These are phyloP conservation scores for Drosophila fuyamai DNA, from an alignment of 1,140 invertebrate species.

Conservation along the genomic window DNA sequence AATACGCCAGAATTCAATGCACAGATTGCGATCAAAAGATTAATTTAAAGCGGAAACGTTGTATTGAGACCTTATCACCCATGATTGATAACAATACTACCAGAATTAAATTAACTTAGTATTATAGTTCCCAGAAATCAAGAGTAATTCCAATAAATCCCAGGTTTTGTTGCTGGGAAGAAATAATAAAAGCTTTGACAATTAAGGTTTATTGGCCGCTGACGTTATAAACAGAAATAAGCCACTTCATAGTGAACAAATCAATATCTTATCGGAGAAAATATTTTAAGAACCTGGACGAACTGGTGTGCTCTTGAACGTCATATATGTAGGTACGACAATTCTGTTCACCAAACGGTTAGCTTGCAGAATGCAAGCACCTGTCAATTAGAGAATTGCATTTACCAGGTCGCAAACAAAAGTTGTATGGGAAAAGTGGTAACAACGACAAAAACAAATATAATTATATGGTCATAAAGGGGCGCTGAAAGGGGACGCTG, in stretches of 20 bases:
- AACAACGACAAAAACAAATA: constrained; percentile 12
- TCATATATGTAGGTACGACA: not conserved
- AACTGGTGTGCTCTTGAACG: constrained; percentile 15
- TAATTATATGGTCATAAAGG: constrained; percentile 25
- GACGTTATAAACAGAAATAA: constrained; percentile 32
- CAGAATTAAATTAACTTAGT: constrained; percentile 1
- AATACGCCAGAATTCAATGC: not conserved
- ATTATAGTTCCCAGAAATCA: not conserved
- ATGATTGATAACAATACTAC: not conserved
- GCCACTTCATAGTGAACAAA: constrained; percentile 27
- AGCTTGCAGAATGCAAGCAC: not conserved
- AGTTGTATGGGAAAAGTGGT: constrained; percentile 5
- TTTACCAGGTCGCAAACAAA: constrained; percentile 17
- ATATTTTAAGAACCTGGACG: constrained; percentile 9
- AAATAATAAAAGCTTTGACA: not conserved
- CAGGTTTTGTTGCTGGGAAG: not conserved
- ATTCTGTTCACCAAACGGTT: not conserved
- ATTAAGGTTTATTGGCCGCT: constrained; percentile 16
- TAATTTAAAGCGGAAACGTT: not conserved
- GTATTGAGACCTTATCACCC: not conserved
- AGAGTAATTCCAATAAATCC: constrained; percentile 13
- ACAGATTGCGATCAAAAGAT: not conserved
- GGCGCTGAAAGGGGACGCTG: not conserved
- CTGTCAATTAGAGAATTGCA: constrained; percentile 47
- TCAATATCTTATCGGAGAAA: constrained; percentile 39